These are phyloP conservation scores for Ichneumoninae sp. DNA, from an alignment of 2,888 invertebrate species.

Conservation along the genomic window DNA sequence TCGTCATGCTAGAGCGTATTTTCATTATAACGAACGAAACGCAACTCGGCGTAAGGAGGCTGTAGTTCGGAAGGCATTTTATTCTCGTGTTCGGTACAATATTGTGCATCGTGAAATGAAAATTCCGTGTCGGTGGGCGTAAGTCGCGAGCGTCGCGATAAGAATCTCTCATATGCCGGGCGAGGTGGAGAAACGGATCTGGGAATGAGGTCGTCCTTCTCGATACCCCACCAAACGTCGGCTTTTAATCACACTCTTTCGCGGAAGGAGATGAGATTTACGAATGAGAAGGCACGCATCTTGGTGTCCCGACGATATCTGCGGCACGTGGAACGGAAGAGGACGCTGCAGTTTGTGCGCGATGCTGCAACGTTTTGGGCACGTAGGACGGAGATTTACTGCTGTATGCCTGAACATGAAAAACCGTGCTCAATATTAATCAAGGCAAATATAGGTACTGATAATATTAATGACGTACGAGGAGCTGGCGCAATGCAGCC, in stretches of 20 bases:
- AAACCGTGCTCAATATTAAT: background rate
- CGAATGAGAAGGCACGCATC: background rate
- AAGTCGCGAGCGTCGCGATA: background rate
- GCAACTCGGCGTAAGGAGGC: slow-evolving; percentile 7
- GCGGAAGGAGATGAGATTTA: background rate
- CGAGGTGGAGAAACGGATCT: background rate
- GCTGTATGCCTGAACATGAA: background rate
- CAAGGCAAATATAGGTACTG: background rate
- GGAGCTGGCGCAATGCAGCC: background rate
- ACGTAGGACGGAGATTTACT: background rate
- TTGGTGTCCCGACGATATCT: background rate
- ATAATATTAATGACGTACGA: background rate
- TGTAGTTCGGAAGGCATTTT: slow-evolving; percentile 1
- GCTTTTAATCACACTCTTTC: slow-evolving; percentile 40
- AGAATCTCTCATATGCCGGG: background rate
- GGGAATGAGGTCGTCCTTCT: background rate
- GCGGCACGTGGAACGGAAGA: background rate
- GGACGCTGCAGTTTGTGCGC: background rate
- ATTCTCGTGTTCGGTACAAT: background rate
- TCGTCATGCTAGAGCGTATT: slow-evolving; percentile 1
- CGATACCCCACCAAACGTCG: slow-evolving; percentile 16
- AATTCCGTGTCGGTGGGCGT: background rate
- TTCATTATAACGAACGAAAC: slow-evolving; percentile 26
- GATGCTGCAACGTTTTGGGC: background rate
- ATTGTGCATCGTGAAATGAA: slow-evolving; percentile 47